Percentiles rank a stretch among this genome's conserved stretches.
These are phyloP conservation scores for Aricia artaxerxes DNA, from an alignment of 2,888 invertebrate genomes.

Conservation along the genomic window DNA sequence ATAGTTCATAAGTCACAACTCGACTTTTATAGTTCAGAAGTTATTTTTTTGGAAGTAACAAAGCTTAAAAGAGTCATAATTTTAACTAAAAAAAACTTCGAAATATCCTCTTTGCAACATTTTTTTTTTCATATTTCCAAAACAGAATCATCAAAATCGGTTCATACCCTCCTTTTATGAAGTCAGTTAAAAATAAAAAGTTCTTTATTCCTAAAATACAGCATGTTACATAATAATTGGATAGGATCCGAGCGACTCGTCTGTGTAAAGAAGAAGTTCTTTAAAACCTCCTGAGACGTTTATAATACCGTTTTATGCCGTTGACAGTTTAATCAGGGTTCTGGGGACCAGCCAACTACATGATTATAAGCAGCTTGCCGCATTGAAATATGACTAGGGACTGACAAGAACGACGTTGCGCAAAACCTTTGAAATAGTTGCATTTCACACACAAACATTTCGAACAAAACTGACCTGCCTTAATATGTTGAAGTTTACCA, in stretches of 20 bases:
- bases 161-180: too few relatives aligned
- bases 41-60: too few relatives aligned
- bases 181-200: too few relatives aligned
- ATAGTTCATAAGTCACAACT: too few relatives aligned
- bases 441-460: not conserved
- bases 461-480: not conserved
- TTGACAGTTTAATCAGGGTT: slow-evolving; percentile 10
- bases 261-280: not conserved
- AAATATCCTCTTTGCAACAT: too few relatives aligned
- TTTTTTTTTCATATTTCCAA: too few relatives aligned
- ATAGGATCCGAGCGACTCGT: not conserved
- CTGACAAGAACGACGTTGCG: not conserved
- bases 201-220: not conserved
- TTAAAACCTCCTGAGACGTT: not conserved
- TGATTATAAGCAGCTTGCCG: not conserved
- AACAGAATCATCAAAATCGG: too few relatives aligned
- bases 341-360: not conserved
- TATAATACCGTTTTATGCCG: not conserved
- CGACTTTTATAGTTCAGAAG: too few relatives aligned
- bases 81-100: too few relatives aligned
- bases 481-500: not conserved
- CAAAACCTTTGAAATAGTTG: not conserved
- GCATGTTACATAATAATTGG: not conserved
- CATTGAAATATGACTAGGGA: not conserved
- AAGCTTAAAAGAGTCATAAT: too few relatives aligned